Percentiles rank a stretch among this genome's conserved stretches.
phyloP scores from a whole-genome alignment of 2,797 vertebrate species.

The Siniperca scherzeri region DNA sequence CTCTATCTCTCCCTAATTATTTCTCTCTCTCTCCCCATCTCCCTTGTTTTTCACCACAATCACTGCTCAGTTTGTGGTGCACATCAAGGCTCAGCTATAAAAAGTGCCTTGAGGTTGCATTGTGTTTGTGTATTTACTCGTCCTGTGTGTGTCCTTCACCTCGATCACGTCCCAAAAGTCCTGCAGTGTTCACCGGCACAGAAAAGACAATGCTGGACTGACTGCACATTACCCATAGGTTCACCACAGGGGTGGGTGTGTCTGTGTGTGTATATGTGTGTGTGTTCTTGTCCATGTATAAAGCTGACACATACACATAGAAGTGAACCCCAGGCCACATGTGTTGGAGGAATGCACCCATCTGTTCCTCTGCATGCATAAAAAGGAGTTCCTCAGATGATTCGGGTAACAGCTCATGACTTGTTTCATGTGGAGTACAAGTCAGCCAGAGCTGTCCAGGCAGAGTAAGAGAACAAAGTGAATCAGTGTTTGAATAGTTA shows the following conservation, averaged over 20 bases:
- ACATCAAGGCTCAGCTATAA: conserved; percentile 25
- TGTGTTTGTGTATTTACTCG: conserved; percentile 13
- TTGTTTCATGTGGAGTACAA: background rate
- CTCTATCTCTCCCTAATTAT: background rate
- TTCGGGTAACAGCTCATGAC: background rate
- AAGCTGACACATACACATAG: background rate
- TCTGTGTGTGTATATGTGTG: background rate
- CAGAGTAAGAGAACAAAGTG: background rate
- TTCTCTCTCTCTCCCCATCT: background rate
- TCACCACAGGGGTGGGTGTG: conserved; percentile 7
- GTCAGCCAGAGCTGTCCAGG: background rate
- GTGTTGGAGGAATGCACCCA: conserved; percentile 32
- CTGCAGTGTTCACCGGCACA: conserved; percentile 23
- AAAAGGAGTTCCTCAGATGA: background rate
- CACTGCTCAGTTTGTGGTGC: conserved; percentile 13
- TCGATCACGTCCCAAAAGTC: conserved; percentile 38
- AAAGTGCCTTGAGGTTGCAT: conserved; percentile 22
- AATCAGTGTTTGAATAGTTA: conserved; percentile 2
- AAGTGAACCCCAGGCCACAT: conserved; percentile 28
- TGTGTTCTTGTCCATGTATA: background rate
- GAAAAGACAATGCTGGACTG: conserved; percentile 26
- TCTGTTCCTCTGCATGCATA: conserved; percentile 29
- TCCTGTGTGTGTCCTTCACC: conserved; percentile 48
- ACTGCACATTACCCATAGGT: conserved; percentile 12
- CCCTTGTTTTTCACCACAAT: conserved; percentile 15